These are phyloP conservation scores for Dione vanillae DNA, from an alignment of 2,888 invertebrate genomes.

Conservation along the genomic window DNA sequence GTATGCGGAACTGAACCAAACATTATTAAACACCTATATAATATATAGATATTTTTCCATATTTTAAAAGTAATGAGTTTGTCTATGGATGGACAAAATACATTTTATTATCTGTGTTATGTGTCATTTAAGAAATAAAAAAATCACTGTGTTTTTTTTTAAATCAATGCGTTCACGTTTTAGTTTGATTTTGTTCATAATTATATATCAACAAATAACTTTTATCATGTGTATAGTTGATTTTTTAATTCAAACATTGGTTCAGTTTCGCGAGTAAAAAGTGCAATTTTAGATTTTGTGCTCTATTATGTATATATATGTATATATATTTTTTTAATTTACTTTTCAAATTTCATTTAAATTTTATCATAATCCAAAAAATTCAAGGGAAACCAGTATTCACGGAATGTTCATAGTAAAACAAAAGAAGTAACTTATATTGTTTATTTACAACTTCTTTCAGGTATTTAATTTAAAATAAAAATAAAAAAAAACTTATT, in stretches of 20 bases:
- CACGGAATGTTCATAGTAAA: constrained; percentile 21
- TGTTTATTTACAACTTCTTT: constrained; percentile 32
- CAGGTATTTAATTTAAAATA: constrained; percentile 21
- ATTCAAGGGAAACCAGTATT: constrained; percentile 11
- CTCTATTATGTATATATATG: background rate
- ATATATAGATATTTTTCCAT: background rate
- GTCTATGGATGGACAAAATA: too few species aligned
- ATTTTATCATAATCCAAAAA: background rate
- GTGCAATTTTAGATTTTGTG: background rate
- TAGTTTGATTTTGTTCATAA: too few species aligned
- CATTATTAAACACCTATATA: background rate
- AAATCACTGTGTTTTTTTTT: too few species aligned
- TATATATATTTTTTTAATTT: background rate
- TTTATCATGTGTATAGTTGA: too few species aligned
- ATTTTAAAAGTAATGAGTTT: too few species aligned
- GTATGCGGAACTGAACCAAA: constrained; percentile 23
- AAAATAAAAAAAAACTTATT: constrained; percentile 19
- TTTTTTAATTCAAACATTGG: constrained; percentile 8
- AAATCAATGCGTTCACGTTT: too few species aligned
- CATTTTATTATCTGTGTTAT: too few species aligned
- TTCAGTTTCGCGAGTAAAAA: constrained; percentile 11
- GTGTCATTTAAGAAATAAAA: too few species aligned
- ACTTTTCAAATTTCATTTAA: too few species aligned
- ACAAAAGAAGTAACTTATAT: constrained; percentile 29
- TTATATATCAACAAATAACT: background rate